phyloP scores from a whole-genome alignment of 2,113 vertebrate genomes.

The Fregetta grallaria region DNA sequence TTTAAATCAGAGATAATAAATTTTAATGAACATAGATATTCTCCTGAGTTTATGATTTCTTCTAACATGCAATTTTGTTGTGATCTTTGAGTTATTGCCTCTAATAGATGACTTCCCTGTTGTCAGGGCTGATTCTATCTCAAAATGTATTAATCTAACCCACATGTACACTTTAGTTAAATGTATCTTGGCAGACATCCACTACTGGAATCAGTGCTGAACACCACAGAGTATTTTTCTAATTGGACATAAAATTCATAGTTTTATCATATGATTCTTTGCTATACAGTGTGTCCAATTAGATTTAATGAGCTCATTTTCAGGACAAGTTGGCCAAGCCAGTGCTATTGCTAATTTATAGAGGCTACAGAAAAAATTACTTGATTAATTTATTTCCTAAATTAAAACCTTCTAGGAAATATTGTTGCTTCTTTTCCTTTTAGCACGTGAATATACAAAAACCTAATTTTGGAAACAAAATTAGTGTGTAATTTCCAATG shows the following conservation, averaged over 20 bases:
- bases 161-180: conserved; percentile 14
- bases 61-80: conserved; percentile 49
- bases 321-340: conserved; percentile 5
- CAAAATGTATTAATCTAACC: conserved; percentile 8
- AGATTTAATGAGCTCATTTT: conserved; percentile 23
- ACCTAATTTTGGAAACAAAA: neutral
- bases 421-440: neutral
- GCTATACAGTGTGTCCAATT: neutral
- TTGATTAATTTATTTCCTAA: neutral
- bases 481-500: neutral
- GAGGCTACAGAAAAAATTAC: neutral
- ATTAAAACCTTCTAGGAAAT: neutral
- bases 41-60: neutral
- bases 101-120: conserved; percentile 33
- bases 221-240: neutral
- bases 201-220: conserved; percentile 5
- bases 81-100: conserved; percentile 54
- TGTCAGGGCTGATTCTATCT: conserved; percentile 44
- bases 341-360: neutral
- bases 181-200: conserved; percentile 46
- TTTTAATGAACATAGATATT: conserved; percentile 26
- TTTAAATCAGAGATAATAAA: conserved; percentile 37
- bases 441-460: neutral
- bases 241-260: conserved; percentile 18
- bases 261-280: conserved; percentile 24